A percentile compares a stretch with the other conserved stretches of the same genome.
Conservation (phyloP, 2,113 vertebrate species). For the Desmodus rotundus region DNA sequence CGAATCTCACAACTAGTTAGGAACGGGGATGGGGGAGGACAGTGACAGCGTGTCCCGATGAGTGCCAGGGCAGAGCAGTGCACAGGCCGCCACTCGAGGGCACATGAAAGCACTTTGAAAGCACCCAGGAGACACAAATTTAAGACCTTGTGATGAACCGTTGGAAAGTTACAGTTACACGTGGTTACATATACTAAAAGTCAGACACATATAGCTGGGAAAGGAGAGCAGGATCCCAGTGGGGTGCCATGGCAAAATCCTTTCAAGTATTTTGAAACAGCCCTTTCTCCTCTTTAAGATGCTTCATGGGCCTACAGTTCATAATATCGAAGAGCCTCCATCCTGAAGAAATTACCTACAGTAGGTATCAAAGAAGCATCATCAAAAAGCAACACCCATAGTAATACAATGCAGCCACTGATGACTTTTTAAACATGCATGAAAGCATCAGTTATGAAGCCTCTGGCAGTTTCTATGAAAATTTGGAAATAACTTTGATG, state of each 20-base stretch:
- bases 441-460: neutral
- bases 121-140: neutral
- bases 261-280: neutral
- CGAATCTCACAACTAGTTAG: neutral
- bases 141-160: neutral
- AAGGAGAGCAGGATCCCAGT: neutral
- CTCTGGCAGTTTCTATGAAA: constrained; percentile 25
- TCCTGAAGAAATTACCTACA: neutral
- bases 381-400: neutral
- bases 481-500: constrained; percentile 17
- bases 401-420: neutral
- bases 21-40: neutral
- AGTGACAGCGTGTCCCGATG: too few relatives aligned
- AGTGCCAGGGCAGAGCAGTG: neutral
- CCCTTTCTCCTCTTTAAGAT: neutral
- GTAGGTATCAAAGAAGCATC: constrained; percentile 13
- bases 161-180: neutral
- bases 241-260: neutral
- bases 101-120: neutral
- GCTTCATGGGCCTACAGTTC: neutral
- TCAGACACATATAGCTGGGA: neutral
- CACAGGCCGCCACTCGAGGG: accelerated
- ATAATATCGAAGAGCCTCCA: neutral
- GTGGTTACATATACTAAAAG: neutral
- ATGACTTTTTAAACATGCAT: neutral